These are phyloP conservation scores for Salmo trutta DNA, from an alignment of 2,797 vertebrate species.

Conservation along the genomic window DNA sequence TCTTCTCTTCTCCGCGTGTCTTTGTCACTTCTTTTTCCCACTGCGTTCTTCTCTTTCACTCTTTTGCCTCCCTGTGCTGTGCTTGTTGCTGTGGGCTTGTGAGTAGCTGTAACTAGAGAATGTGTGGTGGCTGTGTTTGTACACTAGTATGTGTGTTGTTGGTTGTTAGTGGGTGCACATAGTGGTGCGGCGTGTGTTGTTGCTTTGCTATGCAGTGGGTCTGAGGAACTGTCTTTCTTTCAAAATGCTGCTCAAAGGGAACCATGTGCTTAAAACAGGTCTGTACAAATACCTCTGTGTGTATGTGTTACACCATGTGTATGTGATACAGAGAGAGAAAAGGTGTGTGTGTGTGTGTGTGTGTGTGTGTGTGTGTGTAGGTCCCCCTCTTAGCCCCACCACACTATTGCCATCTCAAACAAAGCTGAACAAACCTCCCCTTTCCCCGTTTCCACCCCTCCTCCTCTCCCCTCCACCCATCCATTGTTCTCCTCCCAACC, in stretches of 20 bases:
- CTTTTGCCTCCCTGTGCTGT: conserved; percentile 45
- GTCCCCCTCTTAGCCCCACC: conserved; percentile 58
- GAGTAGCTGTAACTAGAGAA: conserved; percentile 44
- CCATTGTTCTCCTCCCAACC: conserved; percentile 44
- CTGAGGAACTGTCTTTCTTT: conserved; percentile 78
- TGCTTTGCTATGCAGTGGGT: conserved; percentile 61
- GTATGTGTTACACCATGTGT: conserved; percentile 48
- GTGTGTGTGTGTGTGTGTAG: conserved; percentile 21
- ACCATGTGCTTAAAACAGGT: conserved; percentile 81
- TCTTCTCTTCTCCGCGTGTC: conserved; percentile 60
- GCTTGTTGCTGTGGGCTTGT: conserved; percentile 38
- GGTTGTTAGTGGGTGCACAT: neutral
- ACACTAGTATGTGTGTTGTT: conserved; percentile 9
- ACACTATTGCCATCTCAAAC: conserved; percentile 59
- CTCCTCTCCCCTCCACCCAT: conserved; percentile 14
- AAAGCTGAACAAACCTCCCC: conserved; percentile 64
- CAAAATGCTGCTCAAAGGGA: conserved; percentile 82
- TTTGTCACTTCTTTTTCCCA: conserved; percentile 36
- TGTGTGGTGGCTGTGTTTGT: conserved; percentile 13
- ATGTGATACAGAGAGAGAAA: neutral
- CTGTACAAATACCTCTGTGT: conserved; percentile 75
- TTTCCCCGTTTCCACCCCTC: conserved; percentile 34
- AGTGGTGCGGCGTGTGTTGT: conserved; percentile 25
- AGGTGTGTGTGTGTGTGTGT: neutral
- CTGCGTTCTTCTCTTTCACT: conserved; percentile 25